These are phyloP conservation scores for Cryptoblepharus egeriae DNA, from an alignment of 2,797 vertebrate species.

Conservation along the genomic window DNA sequence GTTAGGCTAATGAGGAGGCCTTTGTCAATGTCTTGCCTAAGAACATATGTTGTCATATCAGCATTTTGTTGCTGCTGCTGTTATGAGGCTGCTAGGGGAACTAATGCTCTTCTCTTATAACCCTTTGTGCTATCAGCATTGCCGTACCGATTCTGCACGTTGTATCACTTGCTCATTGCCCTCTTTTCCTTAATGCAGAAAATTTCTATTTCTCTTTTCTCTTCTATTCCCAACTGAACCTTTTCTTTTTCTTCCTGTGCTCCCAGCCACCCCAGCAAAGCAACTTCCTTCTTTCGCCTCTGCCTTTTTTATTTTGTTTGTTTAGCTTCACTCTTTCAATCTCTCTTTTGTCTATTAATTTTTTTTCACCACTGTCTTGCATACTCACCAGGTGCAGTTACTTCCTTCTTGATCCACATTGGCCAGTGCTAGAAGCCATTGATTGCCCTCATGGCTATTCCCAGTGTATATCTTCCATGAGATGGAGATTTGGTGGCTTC, in stretches of 20 bases:
- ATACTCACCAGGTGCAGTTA: conserved; percentile 11
- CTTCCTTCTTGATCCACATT: conserved; percentile 13
- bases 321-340: neutral
- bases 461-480: neutral
- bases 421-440: conserved; percentile 19
- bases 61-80: conserved; percentile 25
- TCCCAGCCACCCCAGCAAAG: conserved; percentile 15
- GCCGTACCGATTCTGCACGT: conserved; percentile 10
- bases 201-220: neutral
- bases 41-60: conserved; percentile 14
- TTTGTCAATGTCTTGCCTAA: neutral
- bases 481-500: conserved; percentile 27
- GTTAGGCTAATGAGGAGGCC: neutral
- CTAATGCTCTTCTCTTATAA: conserved; percentile 1
- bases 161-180: neutral
- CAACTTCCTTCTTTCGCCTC: neutral
- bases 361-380: neutral
- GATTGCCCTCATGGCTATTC: neutral
- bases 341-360: neutral
- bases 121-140: conserved; percentile 13
- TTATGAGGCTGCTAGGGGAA: conserved; percentile 14
- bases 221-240: conserved; percentile 2
- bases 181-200: conserved; percentile 1
- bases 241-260: conserved; percentile 6
- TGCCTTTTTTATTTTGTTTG: neutral